Base-by-base conservation (phyloP, 2,113 vertebrate species). In the Alouatta palliata region DNA sequence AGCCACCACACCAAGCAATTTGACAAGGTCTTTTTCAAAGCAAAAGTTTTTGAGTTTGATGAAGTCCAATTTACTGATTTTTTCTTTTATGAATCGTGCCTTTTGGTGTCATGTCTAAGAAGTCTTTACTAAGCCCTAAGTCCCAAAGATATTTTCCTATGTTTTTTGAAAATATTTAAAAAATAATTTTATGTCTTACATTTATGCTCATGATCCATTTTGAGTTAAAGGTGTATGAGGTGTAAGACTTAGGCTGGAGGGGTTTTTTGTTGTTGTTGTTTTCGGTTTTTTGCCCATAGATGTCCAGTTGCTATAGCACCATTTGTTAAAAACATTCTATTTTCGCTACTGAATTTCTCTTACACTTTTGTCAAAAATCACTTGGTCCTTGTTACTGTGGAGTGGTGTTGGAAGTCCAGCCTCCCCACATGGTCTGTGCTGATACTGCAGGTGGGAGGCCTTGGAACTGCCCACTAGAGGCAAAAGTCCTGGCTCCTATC, bases 1-100 rank as follows among this genome's bases (percentile, higher is more conserved):
- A 32, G 61, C 27, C 61, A 64, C 27, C 27, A 30, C 61, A 30
- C 27, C 27, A 13, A 64, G 61, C 27, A 30, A 64, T 64, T 68
- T 90, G 58, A 47, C 25, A 45, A 43, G 43, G 52, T 9, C 32
- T 95, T 92, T 90, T 86, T 19, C 37, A 75, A 20, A 90, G 32
- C 54, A 85, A 61, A 77, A 47, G 32, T 91, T 88, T 94, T 89
- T 37, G 13, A 9, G 88, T 92, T 92, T 58, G 27, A 61, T 37
- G 43, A 89, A 68, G 43, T 45, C 49, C 14, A 61, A 14, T 1
- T 47, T 21, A 49, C 13, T 77, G 7, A 27, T 43, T 21, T 79
- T 61, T 64, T 70, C 70, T 70, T 77, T 77, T 40, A 61, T 21
- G 43, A 19, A 90, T 23, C 49, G 11, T 88, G 40, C 43, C 71